phyloP scores from a whole-genome alignment of 2,888 invertebrate genomes.

The Coecobrya sp. region DNA sequence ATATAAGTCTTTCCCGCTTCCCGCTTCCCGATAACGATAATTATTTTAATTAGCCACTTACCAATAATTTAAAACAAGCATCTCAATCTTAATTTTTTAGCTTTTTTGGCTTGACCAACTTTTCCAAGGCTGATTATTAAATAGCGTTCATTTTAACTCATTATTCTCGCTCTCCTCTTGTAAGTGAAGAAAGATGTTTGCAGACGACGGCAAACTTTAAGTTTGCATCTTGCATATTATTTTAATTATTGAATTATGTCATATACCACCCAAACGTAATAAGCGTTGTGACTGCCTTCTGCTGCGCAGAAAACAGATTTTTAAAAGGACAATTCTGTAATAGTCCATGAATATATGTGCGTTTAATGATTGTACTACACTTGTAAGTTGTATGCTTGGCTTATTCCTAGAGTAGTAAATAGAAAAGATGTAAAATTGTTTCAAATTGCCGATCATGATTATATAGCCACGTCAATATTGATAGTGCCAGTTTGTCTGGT shows the following conservation, averaged over 20 bases:
- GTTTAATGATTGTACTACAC: not conserved
- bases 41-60: not conserved
- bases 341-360: not conserved
- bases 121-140: no score
- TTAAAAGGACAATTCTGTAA: not conserved
- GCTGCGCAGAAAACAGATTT: conserved; percentile 7
- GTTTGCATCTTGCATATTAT: not conserved
- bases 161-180: no score
- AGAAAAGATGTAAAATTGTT: conserved; percentile 12
- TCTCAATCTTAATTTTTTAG: no score
- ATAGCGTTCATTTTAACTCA: no score
- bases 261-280: conserved; percentile 24
- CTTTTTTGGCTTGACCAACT: no score
- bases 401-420: not conserved
- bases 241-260: not conserved
- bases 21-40: not conserved
- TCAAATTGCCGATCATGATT: conserved; percentile 49
- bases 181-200: no score
- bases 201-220: no score
- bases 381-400: not conserved
- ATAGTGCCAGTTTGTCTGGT: not conserved
- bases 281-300: conserved; percentile 35
- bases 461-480: conserved; percentile 7
- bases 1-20: not conserved
- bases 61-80: not conserved